phyloP scores from a whole-genome alignment of 2,797 vertebrate genomes.

The Hipposideros larvatus region DNA sequence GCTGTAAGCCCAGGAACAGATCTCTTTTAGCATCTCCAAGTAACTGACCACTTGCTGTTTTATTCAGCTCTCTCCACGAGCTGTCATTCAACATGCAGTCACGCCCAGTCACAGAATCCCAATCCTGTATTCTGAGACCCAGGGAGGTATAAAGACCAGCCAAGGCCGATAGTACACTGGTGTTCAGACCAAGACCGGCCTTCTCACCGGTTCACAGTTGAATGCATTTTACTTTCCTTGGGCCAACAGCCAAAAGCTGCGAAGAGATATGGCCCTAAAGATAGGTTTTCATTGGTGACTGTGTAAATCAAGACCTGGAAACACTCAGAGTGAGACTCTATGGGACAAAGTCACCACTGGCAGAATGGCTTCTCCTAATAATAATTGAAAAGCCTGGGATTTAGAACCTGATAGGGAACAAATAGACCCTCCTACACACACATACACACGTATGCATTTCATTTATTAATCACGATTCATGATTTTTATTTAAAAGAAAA shows the following conservation, averaged over 20 bases:
- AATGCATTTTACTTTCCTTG: neutral
- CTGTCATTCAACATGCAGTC: neutral
- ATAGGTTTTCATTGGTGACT: neutral
- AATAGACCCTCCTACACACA: neutral
- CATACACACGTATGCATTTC: neutral
- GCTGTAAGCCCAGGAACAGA: neutral
- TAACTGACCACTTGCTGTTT: neutral
- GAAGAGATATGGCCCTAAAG: neutral
- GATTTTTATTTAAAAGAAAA: constrained; percentile 6
- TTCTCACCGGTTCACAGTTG: neutral
- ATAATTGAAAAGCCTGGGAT: neutral
- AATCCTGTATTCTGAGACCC: neutral
- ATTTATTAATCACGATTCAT: neutral
- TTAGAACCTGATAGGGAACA: neutral
- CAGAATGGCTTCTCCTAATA: neutral
- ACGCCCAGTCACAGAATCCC: neutral
- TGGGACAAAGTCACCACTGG: neutral
- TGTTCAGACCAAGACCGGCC: neutral
- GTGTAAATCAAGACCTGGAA: neutral
- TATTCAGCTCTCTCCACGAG: neutral
- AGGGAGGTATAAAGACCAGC: neutral
- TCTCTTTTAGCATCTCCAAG: neutral
- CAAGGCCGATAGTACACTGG: neutral
- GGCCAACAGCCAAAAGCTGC: neutral
- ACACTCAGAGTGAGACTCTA: neutral